Percentiles rank a stretch among this genome's conserved stretches.
Conservation (phyloP, 2,888 invertebrate genomes). For the Allolobophora icterica region DNA sequence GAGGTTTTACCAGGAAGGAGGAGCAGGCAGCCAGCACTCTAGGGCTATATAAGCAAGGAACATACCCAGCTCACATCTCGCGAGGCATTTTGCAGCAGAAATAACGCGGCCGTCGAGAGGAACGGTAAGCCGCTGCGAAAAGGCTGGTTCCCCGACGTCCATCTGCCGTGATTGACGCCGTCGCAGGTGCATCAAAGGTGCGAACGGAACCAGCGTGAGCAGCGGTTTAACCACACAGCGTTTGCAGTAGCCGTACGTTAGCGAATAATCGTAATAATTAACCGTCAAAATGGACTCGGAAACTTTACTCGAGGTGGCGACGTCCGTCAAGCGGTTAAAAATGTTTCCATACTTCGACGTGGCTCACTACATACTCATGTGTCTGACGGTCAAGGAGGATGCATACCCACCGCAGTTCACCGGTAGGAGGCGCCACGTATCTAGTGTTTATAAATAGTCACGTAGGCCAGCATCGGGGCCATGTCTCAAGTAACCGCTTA, state of each 20-base stretch:
- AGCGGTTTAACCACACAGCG: slow-evolving; percentile 4
- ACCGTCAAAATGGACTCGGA: slow-evolving; percentile 37
- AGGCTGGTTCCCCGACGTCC: slow-evolving; percentile 17
- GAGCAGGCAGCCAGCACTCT: not conserved
- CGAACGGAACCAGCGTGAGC: slow-evolving; percentile 26
- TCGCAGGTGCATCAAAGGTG: not conserved
- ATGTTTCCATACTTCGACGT: slow-evolving; percentile 99
- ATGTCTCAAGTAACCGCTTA: not conserved
- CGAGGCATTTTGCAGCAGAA: not conserved
- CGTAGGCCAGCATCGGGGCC: not conserved
- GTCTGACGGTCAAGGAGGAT: slow-evolving; percentile 92
- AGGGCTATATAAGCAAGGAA: not conserved
- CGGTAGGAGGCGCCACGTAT: slow-evolving; percentile 7
- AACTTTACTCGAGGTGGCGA: slow-evolving; percentile 80
- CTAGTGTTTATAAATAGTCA: not conserved
- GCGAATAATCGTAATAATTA: slow-evolving; percentile 4
- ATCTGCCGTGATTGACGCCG: not conserved
- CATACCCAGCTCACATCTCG: not conserved
- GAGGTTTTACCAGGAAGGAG: not conserved
- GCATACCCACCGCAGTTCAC: slow-evolving; percentile 40
- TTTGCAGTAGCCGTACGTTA: slow-evolving; percentile 1
- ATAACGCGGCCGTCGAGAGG: not conserved
- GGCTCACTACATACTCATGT: slow-evolving; percentile 93
- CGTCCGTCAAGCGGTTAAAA: slow-evolving; percentile 96
- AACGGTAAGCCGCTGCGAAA: not conserved